phyloP scores from a whole-genome alignment of 2,797 vertebrate genomes.

The Phalloptychus januarius region DNA sequence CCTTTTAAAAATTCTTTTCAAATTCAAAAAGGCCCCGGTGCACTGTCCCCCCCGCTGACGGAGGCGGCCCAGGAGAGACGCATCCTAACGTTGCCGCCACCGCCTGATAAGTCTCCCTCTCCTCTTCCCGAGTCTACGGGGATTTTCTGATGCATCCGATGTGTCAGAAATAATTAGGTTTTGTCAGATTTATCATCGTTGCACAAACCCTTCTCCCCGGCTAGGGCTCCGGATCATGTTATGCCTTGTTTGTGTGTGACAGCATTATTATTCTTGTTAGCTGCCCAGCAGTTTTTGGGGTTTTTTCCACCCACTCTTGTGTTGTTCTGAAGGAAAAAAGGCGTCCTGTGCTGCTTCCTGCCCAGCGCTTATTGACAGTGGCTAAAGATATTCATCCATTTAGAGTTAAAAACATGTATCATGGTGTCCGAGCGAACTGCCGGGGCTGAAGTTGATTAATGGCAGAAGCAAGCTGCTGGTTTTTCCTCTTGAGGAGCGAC shows the following conservation, averaged over 20 bases:
- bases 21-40: conserved; percentile 90
- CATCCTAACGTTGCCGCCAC: conserved; percentile 89
- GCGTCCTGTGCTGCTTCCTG: conserved; percentile 58
- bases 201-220: conserved; percentile 95
- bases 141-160: conserved; percentile 99
- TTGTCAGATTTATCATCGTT: conserved; percentile 99
- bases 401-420: conserved; percentile 99
- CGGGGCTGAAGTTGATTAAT: conserved; percentile 99
- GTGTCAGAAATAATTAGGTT: conserved; percentile 99
- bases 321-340: conserved; percentile 60
- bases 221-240: conserved; percentile 95
- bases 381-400: conserved; percentile 99
- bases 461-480: conserved; percentile 97
- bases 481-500: conserved; percentile 92
- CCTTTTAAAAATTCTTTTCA: conserved; percentile 99
- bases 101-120: conserved; percentile 90
- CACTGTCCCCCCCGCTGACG: conserved; percentile 79
- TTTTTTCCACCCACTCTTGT: conserved; percentile 62
- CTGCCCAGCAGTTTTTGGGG: conserved; percentile 83
- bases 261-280: conserved; percentile 99
- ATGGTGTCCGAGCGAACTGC: conserved; percentile 98
- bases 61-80: conserved; percentile 94
- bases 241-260: conserved; percentile 99
- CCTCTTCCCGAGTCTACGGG: conserved; percentile 81
- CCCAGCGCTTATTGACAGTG: conserved; percentile 95